Base-by-base conservation (phyloP, 2,113 vertebrate genomes). In the Silurus glanis region DNA sequence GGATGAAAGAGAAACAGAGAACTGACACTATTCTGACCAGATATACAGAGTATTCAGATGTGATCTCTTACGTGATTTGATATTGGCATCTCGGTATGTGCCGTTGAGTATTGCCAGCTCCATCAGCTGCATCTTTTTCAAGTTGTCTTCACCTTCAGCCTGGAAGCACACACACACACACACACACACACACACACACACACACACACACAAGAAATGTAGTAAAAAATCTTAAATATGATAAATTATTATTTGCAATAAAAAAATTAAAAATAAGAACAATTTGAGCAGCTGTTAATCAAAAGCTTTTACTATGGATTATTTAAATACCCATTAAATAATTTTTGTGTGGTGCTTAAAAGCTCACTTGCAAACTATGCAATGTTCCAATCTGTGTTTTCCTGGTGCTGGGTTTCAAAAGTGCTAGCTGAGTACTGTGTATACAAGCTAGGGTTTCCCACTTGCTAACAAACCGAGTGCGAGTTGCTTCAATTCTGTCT, bases 41-140 rank as follows among this genome's bases (percentile, higher is more conserved):
- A 28, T 10, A 19, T 49, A 72, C 66, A 55, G 3, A 25, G 28
- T 85, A 87, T 85, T 85, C 82, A 88, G 92, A 91, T 91, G 88
- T 88, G 92, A 90, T 88, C 92, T 88, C 97, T 99, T 99, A 99
- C 98, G 96, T 95, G 96, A 98, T 96, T 99, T 99, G 93, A 99
- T 95, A 95, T 98, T 99, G 96, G 98, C 98, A 85, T 99, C 98
- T 95, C 98, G 96, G 96, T 99, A 99, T 84, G 98, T 99, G 94
- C 98, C 98, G 45, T 99, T 99, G 92, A 99, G 96, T 92, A 99
- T 99, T 86, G 98, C 98, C 85, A 99, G 96, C 93, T 99, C 98
- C 98, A 99, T 99, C 95, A 99, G 94, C 93, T 99, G 98, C 97
- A 99, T 98, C 94, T 99, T 99, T 94, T 99, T 99, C 95, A 99